phyloP scores from a whole-genome alignment of 2,888 invertebrate species.

The Didymodactylos carnosus region DNA sequence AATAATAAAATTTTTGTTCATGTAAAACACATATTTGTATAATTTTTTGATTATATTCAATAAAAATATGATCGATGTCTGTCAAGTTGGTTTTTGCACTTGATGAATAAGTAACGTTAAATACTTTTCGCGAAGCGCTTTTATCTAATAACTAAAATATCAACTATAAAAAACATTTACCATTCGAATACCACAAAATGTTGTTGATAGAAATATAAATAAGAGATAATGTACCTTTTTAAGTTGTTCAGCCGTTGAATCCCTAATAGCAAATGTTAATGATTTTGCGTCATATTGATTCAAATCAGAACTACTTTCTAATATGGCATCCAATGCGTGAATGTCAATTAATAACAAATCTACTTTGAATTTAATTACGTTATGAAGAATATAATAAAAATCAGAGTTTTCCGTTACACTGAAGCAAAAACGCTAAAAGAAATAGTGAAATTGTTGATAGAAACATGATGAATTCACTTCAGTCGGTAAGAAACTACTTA shows the following conservation, averaged over 20 bases:
- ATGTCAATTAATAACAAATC: neutral
- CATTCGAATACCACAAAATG: too few relatives aligned
- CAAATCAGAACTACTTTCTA: neutral
- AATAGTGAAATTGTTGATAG: neutral
- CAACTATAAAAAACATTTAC: too few relatives aligned
- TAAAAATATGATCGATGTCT: neutral
- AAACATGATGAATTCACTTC: too few relatives aligned
- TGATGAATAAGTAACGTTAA: neutral
- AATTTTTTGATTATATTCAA: constrained; percentile 2
- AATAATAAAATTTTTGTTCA: neutral
- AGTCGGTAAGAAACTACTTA: too few relatives aligned
- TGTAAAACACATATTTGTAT: constrained; percentile 6
- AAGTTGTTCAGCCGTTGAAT: too few relatives aligned
- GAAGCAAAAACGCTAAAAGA: too few relatives aligned
- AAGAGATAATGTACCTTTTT: too few relatives aligned
- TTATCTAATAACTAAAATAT: too few relatives aligned
- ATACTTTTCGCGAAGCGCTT: too few relatives aligned
- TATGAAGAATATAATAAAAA: neutral
- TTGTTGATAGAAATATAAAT: too few relatives aligned
- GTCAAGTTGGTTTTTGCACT: neutral
- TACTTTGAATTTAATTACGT: neutral
- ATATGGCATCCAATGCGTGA: neutral
- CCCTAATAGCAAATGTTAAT: neutral
- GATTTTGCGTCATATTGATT: neutral
- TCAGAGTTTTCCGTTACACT: too few relatives aligned